Evolutionary conservation across 2,888 invertebrate genomes (phyloP).

Genomic region (Sinelater perroti): DNA sequence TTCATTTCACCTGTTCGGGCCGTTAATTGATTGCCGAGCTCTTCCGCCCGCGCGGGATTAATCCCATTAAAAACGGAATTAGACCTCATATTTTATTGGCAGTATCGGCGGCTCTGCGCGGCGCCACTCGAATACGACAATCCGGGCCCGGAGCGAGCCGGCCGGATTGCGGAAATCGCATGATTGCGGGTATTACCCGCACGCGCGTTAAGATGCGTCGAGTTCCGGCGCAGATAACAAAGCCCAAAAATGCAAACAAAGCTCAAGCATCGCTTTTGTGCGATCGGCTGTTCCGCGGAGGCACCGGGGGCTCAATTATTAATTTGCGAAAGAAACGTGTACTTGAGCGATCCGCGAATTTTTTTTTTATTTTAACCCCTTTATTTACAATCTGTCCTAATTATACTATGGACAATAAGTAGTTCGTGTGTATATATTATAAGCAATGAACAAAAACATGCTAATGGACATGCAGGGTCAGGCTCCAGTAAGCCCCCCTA

Average conservation of each 20-base stretch:
- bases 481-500: no score
- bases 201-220: not conserved
- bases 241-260: conserved; percentile 1
- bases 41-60: conserved; percentile 17
- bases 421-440: no score
- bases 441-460: no score
- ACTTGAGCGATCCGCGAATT: no score
- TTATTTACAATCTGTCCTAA: no score
- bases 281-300: not conserved
- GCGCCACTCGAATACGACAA: conserved; percentile 3
- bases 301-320: no score
- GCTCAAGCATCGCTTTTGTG: conserved; percentile 1
- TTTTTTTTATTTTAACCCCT: no score
- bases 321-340: no score
- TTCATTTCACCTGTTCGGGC: conserved; percentile 29
- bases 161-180: not conserved
- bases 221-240: not conserved
- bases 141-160: not conserved
- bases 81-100: conserved; percentile 21
- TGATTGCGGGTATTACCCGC: conserved; percentile 6
- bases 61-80: conserved; percentile 24
- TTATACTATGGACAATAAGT: no score
- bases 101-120: conserved; percentile 10
- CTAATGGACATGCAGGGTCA: no score
- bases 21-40: conserved; percentile 20